phyloP scores from a whole-genome alignment of 2,888 invertebrate species.

The Chrysina gloriosa region DNA sequence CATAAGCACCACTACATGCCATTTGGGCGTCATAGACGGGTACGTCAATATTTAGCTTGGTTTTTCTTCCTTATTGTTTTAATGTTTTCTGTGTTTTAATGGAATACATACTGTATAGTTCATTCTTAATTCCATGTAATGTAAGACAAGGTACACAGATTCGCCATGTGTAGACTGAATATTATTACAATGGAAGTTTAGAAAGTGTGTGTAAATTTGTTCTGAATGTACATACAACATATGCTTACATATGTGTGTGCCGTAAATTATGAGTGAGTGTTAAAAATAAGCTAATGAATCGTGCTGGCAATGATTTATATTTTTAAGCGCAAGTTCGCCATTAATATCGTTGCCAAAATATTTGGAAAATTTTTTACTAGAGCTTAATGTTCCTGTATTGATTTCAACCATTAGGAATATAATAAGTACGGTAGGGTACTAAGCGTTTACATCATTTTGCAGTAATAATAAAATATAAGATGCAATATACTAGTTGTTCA shows the following conservation, averaged over 20 bases:
- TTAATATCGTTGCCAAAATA: slow-evolving; percentile 27
- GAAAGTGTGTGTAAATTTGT: neutral
- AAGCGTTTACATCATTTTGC: neutral
- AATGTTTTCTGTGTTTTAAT: neutral
- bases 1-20: slow-evolving; percentile 47
- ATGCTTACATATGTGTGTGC: neutral
- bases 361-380: neutral
- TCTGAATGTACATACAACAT: neutral
- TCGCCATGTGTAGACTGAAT: too few relatives aligned
- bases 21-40: slow-evolving; percentile 49
- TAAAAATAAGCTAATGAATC: slow-evolving; percentile 32
- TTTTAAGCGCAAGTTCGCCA: slow-evolving; percentile 17
- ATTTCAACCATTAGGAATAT: neutral
- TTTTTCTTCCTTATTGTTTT: neutral
- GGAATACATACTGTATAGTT: neutral
- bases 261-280: neutral
- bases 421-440: neutral
- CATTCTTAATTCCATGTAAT: too few relatives aligned
- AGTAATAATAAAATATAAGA: neutral
- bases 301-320: slow-evolving; percentile 29
- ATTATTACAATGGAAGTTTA: slow-evolving; percentile 2
- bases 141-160: too few relatives aligned
- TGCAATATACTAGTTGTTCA: neutral
- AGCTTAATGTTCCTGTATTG: slow-evolving; percentile 4
- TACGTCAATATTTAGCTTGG: slow-evolving; percentile 34